Evolutionary conservation across 2,113 vertebrate genomes (phyloP), one percentile per base, ranked within the genome.

Genomic region (Brachypteracias leptosomus): DNA sequence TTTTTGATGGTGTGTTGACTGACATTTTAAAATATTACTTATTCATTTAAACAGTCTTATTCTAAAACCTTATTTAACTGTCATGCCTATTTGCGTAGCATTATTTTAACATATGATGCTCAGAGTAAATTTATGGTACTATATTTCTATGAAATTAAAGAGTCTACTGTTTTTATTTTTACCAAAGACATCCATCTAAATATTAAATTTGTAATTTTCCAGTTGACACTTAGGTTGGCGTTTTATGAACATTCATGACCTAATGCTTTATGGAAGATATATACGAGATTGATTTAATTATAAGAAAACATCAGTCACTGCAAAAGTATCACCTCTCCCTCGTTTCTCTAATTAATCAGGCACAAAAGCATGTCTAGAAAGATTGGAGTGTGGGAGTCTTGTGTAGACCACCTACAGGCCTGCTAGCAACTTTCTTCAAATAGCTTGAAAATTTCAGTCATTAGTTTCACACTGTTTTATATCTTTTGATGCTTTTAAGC

Each of bases 21-120:
- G 94, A 74, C 95, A 92, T 92, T 93, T 96, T 78, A 84, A 93
- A 95, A 90, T 95, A 89, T 66, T 89, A 65, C 78, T 85, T 90
- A 88, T 40, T 95, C 55, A 49, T 92, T 92, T 93, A 77, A 94
- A 83, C 59, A 86, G 52, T 66, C 46, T 92, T 94, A 95, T 78
- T 93, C 87, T 81, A 92, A 96, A 92, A 70, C 77, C 88, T 58
- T 88, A 86, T 88, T 95, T 93, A 95, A 87, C 86, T 67, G 70
- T 74, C 91, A 93, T 95, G 84, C 73, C 40, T 95, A 88, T 96
- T 94, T 97, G 86, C 75, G 76, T 96, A 92, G 12, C 46, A 73
- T 94, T 94, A 81, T 93, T 91, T 95, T 94, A 92, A 92, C 94
- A 76, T 36, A 80, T 67, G 85, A 89, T 91, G 36, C 72, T 94